Evolutionary conservation across 2,797 vertebrate genomes (phyloP).

Genomic region (Anolis apletophallus): DNA sequence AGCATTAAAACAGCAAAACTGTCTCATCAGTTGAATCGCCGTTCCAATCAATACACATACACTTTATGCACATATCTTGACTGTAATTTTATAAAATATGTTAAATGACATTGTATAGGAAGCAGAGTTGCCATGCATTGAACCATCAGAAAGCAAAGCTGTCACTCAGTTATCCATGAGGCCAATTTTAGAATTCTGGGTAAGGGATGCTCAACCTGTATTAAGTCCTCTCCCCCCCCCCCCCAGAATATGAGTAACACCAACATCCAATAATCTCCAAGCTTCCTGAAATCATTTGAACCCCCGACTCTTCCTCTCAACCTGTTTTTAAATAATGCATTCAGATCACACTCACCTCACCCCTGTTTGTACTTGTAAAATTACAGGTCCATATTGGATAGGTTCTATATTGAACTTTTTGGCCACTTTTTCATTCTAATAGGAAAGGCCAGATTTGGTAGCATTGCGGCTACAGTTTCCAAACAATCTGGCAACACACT

Average conservation of each 20-base stretch:
- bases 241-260: not conserved
- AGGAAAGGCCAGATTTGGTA: not conserved
- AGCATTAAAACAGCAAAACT: too few species aligned
- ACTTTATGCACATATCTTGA: too few species aligned
- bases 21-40: too few species aligned
- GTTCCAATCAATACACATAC: too few species aligned
- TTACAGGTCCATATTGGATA: not conserved
- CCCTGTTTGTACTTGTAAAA: not conserved
- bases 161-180: too few species aligned
- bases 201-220: too few species aligned
- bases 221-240: too few species aligned
- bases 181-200: too few species aligned
- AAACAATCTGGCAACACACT: not conserved
- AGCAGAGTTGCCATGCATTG: too few species aligned
- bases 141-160: too few species aligned
- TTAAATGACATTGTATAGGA: too few species aligned
- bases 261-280: not conserved
- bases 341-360: not conserved
- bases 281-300: not conserved
- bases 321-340: not conserved
- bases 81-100: too few species aligned
- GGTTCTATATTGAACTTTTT: not conserved
- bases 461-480: not conserved
- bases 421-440: not conserved
- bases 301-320: not conserved